Base-by-base conservation (phyloP, 2,113 vertebrate genomes). In the Kryptolebias marmoratus region DNA sequence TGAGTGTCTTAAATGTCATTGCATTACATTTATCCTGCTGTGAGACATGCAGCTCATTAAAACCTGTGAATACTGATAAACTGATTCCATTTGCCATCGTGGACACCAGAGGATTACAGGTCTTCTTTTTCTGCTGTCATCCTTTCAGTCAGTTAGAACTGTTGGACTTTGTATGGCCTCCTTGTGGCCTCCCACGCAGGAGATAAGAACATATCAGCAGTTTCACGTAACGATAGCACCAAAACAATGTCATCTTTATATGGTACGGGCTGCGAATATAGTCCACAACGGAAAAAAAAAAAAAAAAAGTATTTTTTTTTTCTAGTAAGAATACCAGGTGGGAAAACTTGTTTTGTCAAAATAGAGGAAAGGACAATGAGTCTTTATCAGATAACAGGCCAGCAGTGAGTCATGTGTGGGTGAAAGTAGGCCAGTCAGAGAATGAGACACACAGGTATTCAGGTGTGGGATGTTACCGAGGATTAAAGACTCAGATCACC, bases 141-240 rank as follows among this genome's bases (percentile, higher is more conserved):
- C n/a, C n/a, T 68, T 16, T 57, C 62, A 60, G 18, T 36, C 11
- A 65, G 58, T 60, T 65, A 75, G 72, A 53, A 28, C 54, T 54
- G 47, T 68, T 89, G 85, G 87, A 92, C 90, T 91, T 91, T 88
- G 88, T 30, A 44, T 83, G 68, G 67, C 66, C 63, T 85, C 76
- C 58, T 69, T 81, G 81, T 63, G 59, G 73, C 80, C 84, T 84
- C 90, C 90, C 77, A 89, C 88, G 69, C 86, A 32, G 27, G 59
- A 3, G 71, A 90, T 88, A 84, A 77, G 74, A 64, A 30, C 32
- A 1, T 86, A 87, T 88, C 75, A 79, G 81, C 48, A 58, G 49
- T 58, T 70, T 50, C 22, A 68, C 68, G 75, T 79, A 80, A 69
- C 83, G 74, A 86, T 58, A 84, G 80, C 71, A 69, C 49, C 27